Conservation (phyloP, 1,140 invertebrate genomes). For the Scylla paramamosain region DNA sequence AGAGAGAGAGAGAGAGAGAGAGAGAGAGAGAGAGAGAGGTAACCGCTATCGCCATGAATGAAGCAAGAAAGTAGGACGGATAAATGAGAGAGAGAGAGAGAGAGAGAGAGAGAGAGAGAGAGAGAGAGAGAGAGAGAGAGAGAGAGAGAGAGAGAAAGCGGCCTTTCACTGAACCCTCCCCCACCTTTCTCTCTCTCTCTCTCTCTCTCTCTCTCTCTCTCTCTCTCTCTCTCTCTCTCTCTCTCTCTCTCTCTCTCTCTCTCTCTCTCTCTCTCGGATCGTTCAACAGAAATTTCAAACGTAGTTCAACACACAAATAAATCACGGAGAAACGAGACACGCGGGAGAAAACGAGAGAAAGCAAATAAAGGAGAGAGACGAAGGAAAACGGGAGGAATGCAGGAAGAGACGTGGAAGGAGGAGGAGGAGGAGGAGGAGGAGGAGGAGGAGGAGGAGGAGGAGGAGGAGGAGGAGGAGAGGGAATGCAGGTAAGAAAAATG, state of each 20-base stretch:
- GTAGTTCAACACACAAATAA: too few species aligned
- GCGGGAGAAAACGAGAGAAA: too few species aligned
- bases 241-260: slow-evolving; percentile 37
- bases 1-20: too few species aligned
- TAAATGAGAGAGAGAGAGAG: background rate
- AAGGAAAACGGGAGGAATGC: background rate
- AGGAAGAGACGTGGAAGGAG: background rate
- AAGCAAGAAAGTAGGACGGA: background rate
- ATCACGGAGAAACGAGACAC: too few species aligned
- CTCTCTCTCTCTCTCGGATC: background rate
- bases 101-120: slow-evolving; percentile 38
- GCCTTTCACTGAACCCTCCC: too few species aligned
- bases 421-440: background rate
- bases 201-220: too few species aligned
- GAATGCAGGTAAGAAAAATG: background rate
- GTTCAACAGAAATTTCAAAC: background rate
- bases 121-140: slow-evolving; percentile 40
- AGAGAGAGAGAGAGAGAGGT: too few species aligned
- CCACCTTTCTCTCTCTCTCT: too few species aligned
- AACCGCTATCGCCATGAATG: background rate
- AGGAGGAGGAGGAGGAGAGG: background rate
- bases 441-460: too few species aligned
- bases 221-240: slow-evolving; percentile 34
- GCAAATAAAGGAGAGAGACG: too few species aligned
- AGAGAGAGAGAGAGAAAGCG: slow-evolving; percentile 28